Evolutionary conservation across 37 sponge, comb jelly and placozoan genomes (phyloP).

Genomic region (Corticium candelabrum): DNA sequence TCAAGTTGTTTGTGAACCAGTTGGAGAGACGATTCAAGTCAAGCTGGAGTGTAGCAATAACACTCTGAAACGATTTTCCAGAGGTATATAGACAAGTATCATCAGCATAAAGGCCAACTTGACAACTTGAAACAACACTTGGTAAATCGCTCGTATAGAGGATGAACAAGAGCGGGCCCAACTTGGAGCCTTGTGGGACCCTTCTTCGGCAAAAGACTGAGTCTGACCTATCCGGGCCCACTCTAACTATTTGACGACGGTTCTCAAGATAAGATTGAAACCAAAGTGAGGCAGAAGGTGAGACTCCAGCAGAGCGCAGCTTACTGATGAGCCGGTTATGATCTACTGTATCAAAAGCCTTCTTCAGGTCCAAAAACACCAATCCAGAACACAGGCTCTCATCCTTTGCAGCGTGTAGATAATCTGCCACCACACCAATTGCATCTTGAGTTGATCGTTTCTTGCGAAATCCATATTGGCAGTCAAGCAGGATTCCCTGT

Average conservation of each 20-base stretch:
- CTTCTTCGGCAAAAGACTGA: background rate
- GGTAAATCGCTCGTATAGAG: constrained; percentile 2
- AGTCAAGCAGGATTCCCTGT: background rate
- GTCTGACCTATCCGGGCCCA: background rate
- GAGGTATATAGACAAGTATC: background rate
- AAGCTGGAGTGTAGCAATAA: background rate
- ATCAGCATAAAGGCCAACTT: background rate
- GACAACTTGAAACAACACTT: background rate
- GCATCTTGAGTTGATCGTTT: background rate
- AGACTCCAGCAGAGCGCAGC: background rate
- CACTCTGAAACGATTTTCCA: background rate
- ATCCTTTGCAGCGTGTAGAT: background rate
- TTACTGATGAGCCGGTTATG: background rate
- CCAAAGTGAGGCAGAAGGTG: background rate
- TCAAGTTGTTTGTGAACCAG: background rate
- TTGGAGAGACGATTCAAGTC: background rate
- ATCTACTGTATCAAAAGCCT: constrained; percentile 5
- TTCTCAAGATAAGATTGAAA: background rate
- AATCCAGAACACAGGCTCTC: background rate
- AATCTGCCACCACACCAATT: background rate
- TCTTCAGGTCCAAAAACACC: background rate
- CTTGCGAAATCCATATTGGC: background rate
- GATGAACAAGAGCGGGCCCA: background rate
- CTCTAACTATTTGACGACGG: background rate
- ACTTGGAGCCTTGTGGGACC: background rate